phyloP scores from a whole-genome alignment of 2,888 invertebrate genomes.

The Cloeon dipterum region DNA sequence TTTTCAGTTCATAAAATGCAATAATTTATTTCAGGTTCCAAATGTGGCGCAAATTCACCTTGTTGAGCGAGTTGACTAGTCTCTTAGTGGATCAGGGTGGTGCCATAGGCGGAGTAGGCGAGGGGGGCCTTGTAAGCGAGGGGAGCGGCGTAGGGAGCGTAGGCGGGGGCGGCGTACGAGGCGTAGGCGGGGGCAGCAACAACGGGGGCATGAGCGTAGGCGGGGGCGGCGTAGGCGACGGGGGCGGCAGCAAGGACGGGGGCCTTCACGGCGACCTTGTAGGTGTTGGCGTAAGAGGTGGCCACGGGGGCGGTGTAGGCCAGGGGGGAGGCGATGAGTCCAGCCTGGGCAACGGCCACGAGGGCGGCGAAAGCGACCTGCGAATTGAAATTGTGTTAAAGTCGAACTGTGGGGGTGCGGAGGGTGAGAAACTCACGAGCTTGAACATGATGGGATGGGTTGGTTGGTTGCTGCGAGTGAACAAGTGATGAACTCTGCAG shows the following conservation, averaged over 20 bases:
- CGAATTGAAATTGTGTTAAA: no score
- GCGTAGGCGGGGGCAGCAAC: background rate
- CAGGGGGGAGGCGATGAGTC: no score
- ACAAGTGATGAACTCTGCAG: background rate
- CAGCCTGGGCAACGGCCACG: constrained; percentile 16
- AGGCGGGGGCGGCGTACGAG: background rate
- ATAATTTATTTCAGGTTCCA: no score
- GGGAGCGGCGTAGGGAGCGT: background rate
- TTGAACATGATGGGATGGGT: constrained; percentile 8
- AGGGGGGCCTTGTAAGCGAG: constrained; percentile 13
- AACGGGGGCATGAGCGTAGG: constrained; percentile 1
- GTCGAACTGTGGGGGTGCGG: no score
- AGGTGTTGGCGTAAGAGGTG: constrained; percentile 2
- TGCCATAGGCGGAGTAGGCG: constrained; percentile 10
- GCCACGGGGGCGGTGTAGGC: background rate
- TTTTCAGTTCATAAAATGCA: no score
- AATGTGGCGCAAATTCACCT: no score
- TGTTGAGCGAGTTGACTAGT: no score
- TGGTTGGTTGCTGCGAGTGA: constrained; percentile 2
- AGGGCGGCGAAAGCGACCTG: constrained; percentile 15
- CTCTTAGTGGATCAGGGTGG: background rate
- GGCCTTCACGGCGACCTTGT: constrained; percentile 1
- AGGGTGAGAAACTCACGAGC: no score
- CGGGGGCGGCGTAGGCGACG: background rate
- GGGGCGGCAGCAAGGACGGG: constrained; percentile 2